Base-by-base conservation (phyloP, 2,797 vertebrate species). In the Clarias fuscus region DNA sequence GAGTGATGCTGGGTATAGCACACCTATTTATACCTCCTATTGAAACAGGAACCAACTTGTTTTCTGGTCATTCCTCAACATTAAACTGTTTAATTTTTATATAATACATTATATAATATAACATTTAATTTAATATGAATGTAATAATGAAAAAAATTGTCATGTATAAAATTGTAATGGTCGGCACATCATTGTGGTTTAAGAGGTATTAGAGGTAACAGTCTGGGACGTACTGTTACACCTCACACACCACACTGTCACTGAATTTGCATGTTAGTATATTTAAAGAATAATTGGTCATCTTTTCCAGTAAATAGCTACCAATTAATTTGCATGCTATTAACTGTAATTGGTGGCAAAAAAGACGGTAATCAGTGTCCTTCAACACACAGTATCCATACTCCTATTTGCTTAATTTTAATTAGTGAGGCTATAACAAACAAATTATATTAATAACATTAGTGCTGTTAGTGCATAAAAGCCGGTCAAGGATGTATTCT, bases 261-360 rank as follows among this genome's bases (percentile, higher is more conserved):
- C 27, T 6, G 27, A 59, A 59, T 90, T 90, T 85, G 81, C 86
- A 48, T 59, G 76, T 65, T 58, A 73, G 83, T 88, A 87, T 91
- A 87, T 77, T 79, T 83, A 82, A 77, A 59, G 40, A 68, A 58
- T 59, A 84, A 91, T 83, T 68, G 73, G 85, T 87, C 89, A 68
- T 87, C 80, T 71, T 77, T 77, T 73, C 13, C 84, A 87, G 61
- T 84, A 88, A 87, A 72, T 84, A 82, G 82, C 80, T 83, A 72
- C 81, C 62, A 68, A 86, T 73, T 86, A 24, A 89, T 90, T 88
- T 87, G 81, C 68, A 64, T 81, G 85, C 80, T 73, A 83, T 86
- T 79, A 79, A 62, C 84, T 87, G 79, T 86, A 88, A 81, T 89
- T 30, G 78, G 85, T 86, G 48, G 61, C 82, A 82, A 67, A 80